Evolutionary conservation across 2,888 invertebrate species (phyloP).

Genomic region (Carterocephalus palaemon): DNA sequence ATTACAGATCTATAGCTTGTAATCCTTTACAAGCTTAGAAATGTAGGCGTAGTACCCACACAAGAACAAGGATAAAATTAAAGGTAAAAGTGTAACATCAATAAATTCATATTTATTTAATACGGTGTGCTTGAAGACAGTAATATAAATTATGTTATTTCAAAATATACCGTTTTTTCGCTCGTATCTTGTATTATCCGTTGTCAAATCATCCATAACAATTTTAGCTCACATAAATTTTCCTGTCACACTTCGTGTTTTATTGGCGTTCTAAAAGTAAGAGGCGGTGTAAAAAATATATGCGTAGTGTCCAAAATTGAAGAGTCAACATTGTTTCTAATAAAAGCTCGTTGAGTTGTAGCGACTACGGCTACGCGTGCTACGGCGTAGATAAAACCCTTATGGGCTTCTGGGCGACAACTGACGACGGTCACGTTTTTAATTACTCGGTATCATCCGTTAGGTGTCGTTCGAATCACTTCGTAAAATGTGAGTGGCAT

Average conservation of each 20-base stretch:
- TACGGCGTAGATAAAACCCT: slow-evolving; percentile 70
- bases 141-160: too few species aligned
- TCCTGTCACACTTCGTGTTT: slow-evolving; percentile 47
- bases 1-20: too few species aligned
- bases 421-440: slow-evolving; percentile 78
- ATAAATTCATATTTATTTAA: too few species aligned
- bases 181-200: slow-evolving; percentile 25
- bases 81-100: too few species aligned
- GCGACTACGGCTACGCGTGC: slow-evolving; percentile 45
- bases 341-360: slow-evolving; percentile 49
- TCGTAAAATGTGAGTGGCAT: slow-evolving; percentile 34
- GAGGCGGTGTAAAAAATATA: slow-evolving; percentile 47
- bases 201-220: slow-evolving; percentile 47
- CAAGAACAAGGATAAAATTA: too few species aligned
- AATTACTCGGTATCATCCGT: slow-evolving; percentile 72
- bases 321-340: slow-evolving; percentile 45
- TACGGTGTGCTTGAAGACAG: too few species aligned
- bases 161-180: background rate
- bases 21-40: too few species aligned
- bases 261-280: slow-evolving; percentile 53
- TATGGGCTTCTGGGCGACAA: slow-evolving; percentile 61
- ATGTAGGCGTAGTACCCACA: too few species aligned
- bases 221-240: slow-evolving; percentile 48
- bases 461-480: slow-evolving; percentile 54
- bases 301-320: slow-evolving; percentile 32